These are phyloP conservation scores for Eugnorisma glareosa DNA, from an alignment of 2,888 invertebrate species.

Conservation along the genomic window DNA sequence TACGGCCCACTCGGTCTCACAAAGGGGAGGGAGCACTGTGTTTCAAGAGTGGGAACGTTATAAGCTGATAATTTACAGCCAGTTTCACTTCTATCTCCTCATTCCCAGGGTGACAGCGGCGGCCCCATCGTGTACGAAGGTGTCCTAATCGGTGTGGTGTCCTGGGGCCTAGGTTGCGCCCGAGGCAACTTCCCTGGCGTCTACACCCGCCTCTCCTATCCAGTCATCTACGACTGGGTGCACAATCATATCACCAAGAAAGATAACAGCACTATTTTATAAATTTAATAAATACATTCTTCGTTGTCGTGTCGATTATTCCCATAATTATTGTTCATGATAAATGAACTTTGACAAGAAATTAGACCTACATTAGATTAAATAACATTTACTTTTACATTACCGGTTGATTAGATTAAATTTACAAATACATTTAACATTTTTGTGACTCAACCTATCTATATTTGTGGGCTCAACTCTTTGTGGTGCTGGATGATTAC, in stretches of 20 bases:
- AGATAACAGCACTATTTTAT: conserved; percentile 63
- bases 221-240: conserved; percentile 85
- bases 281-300: conserved; percentile 24
- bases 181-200: conserved; percentile 89
- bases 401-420: too few relatives aligned
- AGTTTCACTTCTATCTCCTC: not conserved
- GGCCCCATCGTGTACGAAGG: conserved; percentile 88
- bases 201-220: conserved; percentile 84
- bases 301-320: not conserved
- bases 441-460: too few relatives aligned
- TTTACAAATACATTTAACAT: too few relatives aligned
- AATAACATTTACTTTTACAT: too few relatives aligned
- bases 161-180: conserved; percentile 88
- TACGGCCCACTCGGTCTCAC: not conserved
- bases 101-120: conserved; percentile 87
- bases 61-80: not conserved
- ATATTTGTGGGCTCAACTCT: too few relatives aligned
- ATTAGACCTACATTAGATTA: not conserved
- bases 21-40: not conserved
- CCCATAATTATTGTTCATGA: not conserved
- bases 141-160: conserved; percentile 86
- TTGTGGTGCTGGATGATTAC: not conserved
- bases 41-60: not conserved
- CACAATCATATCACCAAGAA: conserved; percentile 75
- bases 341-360: not conserved